A percentile compares a stretch with the other conserved stretches of the same genome.
These are phyloP conservation scores for Sebastes trivittatus DNA, from an alignment of 2,797 vertebrate genomes.

Conservation along the genomic window DNA sequence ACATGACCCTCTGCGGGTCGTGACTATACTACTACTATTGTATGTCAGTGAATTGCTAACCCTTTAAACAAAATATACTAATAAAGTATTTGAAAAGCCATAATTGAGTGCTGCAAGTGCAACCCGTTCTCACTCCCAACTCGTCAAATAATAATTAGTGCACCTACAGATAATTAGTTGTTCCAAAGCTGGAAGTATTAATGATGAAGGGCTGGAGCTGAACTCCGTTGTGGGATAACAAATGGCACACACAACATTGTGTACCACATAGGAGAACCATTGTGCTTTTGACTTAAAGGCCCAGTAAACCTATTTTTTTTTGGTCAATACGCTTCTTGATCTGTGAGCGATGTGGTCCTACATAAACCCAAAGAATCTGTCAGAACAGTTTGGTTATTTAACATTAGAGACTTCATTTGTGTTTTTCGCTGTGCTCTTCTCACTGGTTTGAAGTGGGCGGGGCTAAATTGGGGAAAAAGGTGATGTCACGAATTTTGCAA, in stretches of 20 bases:
- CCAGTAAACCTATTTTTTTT: background rate
- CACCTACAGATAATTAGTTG: background rate
- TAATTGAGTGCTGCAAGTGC: background rate
- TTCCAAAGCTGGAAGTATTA: background rate
- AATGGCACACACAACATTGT: background rate
- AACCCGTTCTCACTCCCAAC: background rate
- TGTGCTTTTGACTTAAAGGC: background rate
- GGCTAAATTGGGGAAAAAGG: too few species aligned
- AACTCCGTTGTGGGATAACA: too few species aligned
- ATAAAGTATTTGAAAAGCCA: background rate
- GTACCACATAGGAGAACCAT: background rate
- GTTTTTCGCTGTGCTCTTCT: too few species aligned
- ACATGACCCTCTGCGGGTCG: background rate
- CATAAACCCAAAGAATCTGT: too few species aligned
- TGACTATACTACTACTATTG: background rate
- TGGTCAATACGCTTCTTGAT: background rate
- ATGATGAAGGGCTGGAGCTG: background rate
- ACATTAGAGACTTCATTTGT: too few species aligned
- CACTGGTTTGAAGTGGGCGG: too few species aligned
- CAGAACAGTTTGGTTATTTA: too few species aligned
- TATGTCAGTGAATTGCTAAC: background rate
- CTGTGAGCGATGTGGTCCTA: background rate
- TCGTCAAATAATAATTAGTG: background rate
- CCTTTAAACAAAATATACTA: background rate
- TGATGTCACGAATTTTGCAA: too few species aligned